These are phyloP conservation scores for Machimus atricapillus DNA, from an alignment of 2,888 invertebrate species.

Conservation along the genomic window DNA sequence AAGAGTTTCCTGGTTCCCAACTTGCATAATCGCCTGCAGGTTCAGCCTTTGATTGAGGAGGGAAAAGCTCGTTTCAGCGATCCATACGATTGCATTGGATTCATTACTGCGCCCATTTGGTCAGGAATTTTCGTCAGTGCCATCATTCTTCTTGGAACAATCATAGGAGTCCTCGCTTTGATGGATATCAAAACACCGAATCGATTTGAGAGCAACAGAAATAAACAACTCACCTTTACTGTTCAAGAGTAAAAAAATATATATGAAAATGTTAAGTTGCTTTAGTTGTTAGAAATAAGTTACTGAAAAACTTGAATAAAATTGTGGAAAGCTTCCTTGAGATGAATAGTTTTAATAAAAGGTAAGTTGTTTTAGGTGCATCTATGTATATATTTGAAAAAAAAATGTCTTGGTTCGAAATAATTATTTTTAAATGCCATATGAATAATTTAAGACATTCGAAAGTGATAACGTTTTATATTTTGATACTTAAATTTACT, in stretches of 20 bases:
- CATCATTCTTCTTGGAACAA: constrained; percentile 78
- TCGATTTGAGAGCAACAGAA: constrained; percentile 94
- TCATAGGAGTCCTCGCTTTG: constrained; percentile 84
- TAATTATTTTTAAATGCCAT: not conserved
- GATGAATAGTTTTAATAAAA: not conserved
- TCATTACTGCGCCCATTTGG: constrained; percentile 91
- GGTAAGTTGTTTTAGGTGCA: not conserved
- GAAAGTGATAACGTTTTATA: not conserved
- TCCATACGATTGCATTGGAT: constrained; percentile 88
- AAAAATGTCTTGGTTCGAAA: not conserved
- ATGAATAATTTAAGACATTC: not conserved
- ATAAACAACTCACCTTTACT: constrained; percentile 87
- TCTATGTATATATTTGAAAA: not conserved
- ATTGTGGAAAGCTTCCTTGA: not conserved
- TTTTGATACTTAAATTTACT: not conserved
- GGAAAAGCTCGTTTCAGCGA: constrained; percentile 67
- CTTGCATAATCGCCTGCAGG: constrained; percentile 54
- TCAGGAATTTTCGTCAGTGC: constrained; percentile 84
- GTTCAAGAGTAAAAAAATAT: constrained; percentile 70
- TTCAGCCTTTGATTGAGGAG: constrained; percentile 61
- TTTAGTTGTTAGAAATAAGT: not conserved
- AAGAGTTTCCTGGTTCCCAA: not conserved
- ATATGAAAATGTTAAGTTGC: not conserved
- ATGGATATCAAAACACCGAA: constrained; percentile 95
- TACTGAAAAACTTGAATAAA: not conserved